phyloP scores from a whole-genome alignment of 2,888 invertebrate species.

The Spialia ferax region DNA sequence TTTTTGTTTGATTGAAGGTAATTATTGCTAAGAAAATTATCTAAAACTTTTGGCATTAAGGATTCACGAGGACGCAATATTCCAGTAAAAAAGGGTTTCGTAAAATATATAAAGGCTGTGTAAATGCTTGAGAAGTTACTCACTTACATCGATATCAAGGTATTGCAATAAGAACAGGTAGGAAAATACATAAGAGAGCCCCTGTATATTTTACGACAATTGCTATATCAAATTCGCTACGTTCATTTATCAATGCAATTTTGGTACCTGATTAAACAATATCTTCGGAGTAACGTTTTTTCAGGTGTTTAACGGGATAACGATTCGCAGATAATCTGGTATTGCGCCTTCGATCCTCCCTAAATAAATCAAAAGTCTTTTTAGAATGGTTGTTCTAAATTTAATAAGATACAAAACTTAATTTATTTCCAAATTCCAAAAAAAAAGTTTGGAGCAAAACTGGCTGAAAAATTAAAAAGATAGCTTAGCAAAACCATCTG shows the following conservation, averaged over 20 bases:
- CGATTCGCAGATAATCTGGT: conserved; percentile 64
- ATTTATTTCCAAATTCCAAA: neutral
- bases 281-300: conserved; percentile 40
- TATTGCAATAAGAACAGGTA: no score
- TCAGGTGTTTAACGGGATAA: conserved; percentile 63
- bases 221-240: conserved; percentile 37
- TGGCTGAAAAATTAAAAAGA: conserved; percentile 21
- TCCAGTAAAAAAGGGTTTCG: conserved; percentile 41
- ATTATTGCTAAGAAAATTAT: conserved; percentile 13
- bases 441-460: neutral
- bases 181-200: neutral
- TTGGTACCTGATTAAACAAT: conserved; percentile 47
- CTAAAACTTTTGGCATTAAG: conserved; percentile 69
- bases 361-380: conserved; percentile 58
- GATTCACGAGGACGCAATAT: conserved; percentile 83
- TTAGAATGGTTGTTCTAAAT: neutral
- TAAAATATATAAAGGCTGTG: conserved; percentile 8
- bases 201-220: conserved; percentile 17
- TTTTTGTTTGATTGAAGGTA: conserved; percentile 44
- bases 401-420: neutral
- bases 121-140: no score
- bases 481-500: conserved; percentile 31
- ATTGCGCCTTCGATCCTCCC: conserved; percentile 83
- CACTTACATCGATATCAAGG: no score
- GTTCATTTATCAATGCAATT: conserved; percentile 32